Base-by-base conservation (phyloP, 2,113 vertebrate genomes). In the Clarias gariepinus region DNA sequence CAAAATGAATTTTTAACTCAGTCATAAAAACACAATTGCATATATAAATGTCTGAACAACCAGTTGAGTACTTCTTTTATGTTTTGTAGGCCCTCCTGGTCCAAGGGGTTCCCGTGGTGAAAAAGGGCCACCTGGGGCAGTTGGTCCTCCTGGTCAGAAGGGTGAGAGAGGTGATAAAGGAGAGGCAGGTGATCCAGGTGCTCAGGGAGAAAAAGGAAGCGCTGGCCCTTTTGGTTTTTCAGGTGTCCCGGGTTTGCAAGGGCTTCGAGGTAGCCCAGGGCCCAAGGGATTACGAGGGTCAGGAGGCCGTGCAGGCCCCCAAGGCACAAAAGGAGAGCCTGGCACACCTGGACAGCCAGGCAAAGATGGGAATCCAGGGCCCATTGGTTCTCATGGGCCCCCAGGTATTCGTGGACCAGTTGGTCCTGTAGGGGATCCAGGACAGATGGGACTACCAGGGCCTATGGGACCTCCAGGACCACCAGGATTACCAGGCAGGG, bases 81-180 rank as follows among this genome's bases (percentile, higher is more conserved):
- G 61, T 71, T 93, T 19, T 96, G 92, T 91, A 99, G 98, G 98
- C 83, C 97, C 98, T 86, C 98, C 98, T 86, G 98, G 98, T 90
- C 97, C 97, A 66, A 96, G 97, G 90, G 98, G 98, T 76, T 92
- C 96, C 21, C 96, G 96, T 94, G 98, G 98, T 83, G 98, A 99
- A 91, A 96, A 95, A 94, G 98, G 98, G 57, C 92, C 95, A 86
- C 94, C 93, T 89, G 98, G 98, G 86, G 93, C 93, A 73, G 82
- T 94, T 87, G 98, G 98, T 53, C 94, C 94, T 0, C n/a, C 93
- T 84, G 98, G 98, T 53, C 93, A 95, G 89, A 97, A 97, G 89
- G 98, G 98, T 89, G 97, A 97, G 84, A 97, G 96, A 93, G 98
- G 98, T 89, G 97, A 97, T 55, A 97, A 94, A 86, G 98, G 98